Percentiles rank a stretch among this genome's conserved stretches.
phyloP scores from a whole-genome alignment of 2,113 vertebrate genomes.

The Antechinus stuartii region DNA sequence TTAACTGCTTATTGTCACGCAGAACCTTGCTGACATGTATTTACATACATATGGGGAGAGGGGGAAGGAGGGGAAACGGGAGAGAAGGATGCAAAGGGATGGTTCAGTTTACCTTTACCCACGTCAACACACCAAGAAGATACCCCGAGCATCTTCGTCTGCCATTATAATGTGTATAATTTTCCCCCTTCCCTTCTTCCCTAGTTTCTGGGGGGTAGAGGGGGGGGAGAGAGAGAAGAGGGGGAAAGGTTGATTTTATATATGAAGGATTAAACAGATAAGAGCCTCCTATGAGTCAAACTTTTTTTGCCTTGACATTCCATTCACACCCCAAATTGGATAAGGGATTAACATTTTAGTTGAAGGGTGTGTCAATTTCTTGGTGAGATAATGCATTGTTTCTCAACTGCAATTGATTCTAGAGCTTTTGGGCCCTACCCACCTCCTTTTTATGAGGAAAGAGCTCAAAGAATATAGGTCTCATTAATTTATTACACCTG shows the following conservation, averaged over 20 bases:
- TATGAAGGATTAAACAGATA: constrained; percentile 52
- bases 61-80: background rate
- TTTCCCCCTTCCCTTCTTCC: background rate
- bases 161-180: background rate
- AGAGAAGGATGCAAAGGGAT: background rate
- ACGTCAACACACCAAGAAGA: background rate
- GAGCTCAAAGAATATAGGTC: background rate
- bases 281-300: constrained; percentile 39
- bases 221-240: no score
- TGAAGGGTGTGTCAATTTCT: constrained; percentile 23
- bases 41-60: background rate
- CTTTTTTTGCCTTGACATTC: constrained; percentile 43
- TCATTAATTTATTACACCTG: constrained; percentile 16
- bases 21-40: background rate
- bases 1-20: background rate
- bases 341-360: constrained; percentile 59
- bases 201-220: constrained; percentile 13
- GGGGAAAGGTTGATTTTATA: background rate
- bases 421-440: constrained; percentile 9
- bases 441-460: constrained; percentile 41
- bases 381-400: constrained; percentile 36
- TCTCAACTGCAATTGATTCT: constrained; percentile 53
- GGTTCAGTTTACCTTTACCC: background rate
- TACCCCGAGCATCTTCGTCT: background rate
- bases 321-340: constrained; percentile 41